A percentile compares a stretch with the other conserved stretches of the same genome.
Evolutionary conservation across 2,113 vertebrate species (phyloP).

Genomic region (Cheilinus undulatus): DNA sequence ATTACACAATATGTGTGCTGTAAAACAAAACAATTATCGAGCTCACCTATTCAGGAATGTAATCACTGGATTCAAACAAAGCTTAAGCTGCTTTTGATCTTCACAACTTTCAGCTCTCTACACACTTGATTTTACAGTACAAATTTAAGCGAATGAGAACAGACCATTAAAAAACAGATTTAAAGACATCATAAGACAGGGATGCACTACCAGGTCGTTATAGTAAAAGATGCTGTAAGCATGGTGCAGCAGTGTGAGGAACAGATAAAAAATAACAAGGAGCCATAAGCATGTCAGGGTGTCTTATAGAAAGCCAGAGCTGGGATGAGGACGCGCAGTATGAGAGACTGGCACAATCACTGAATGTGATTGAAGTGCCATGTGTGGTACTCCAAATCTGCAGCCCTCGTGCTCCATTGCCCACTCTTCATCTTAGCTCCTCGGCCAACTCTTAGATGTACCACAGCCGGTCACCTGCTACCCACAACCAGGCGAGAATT

Average conservation of each 20-base stretch:
- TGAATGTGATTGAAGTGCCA: constrained; percentile 70
- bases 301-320: constrained; percentile 44
- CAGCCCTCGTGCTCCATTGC: constrained; percentile 37
- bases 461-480: constrained; percentile 57
- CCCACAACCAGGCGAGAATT: constrained; percentile 16
- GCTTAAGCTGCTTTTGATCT: neutral
- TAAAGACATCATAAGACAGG: neutral
- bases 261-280: constrained; percentile 9
- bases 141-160: neutral
- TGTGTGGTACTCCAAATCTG: constrained; percentile 55
- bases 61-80: too few relatives aligned
- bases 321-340: constrained; percentile 62
- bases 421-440: constrained; percentile 50
- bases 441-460: constrained; percentile 37
- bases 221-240: constrained; percentile 4
- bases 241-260: constrained; percentile 17
- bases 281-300: constrained; percentile 35
- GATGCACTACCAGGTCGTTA: neutral
- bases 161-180: neutral
- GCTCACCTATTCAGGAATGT: too few relatives aligned
- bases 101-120: neutral
- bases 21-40: too few relatives aligned
- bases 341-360: constrained; percentile 67
- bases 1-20: too few relatives aligned
- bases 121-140: neutral